These are phyloP conservation scores for Thamnaconus septentrionalis DNA, from an alignment of 2,113 vertebrate species.

Conservation along the genomic window DNA sequence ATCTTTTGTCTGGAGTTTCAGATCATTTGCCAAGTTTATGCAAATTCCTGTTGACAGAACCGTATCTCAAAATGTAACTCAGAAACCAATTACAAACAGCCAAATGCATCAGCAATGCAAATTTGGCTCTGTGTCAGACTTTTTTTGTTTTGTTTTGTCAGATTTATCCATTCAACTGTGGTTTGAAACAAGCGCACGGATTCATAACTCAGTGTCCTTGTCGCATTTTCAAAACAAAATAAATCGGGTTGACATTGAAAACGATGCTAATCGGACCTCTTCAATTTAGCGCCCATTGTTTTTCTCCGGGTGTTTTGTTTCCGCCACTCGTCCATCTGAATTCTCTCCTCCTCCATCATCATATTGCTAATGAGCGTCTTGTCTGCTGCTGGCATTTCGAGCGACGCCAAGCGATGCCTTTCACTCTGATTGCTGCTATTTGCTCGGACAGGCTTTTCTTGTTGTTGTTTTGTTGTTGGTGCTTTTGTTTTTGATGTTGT, in stretches of 20 bases:
- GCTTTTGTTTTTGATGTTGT: not conserved
- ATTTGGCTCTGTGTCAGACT: constrained; percentile 21
- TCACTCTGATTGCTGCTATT: constrained; percentile 66
- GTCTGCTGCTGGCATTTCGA: constrained; percentile 64
- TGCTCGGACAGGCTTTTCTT: constrained; percentile 47
- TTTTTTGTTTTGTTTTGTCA: not conserved
- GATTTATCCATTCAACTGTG: constrained; percentile 11
- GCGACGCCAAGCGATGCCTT: constrained; percentile 63
- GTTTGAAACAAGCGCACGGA: constrained; percentile 36
- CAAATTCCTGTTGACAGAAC: constrained; percentile 14
- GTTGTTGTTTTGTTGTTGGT: constrained; percentile 38
- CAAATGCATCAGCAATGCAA: constrained; percentile 34
- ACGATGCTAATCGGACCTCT: constrained; percentile 58
- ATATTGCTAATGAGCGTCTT: constrained; percentile 71
- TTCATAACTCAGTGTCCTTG: constrained; percentile 40
- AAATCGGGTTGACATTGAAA: constrained; percentile 54
- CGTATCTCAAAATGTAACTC: constrained; percentile 11
- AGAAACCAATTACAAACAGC: constrained; percentile 24
- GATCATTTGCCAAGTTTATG: constrained; percentile 24
- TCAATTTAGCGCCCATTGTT: constrained; percentile 61
- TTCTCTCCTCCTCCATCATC: constrained; percentile 57
- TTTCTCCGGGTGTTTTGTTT: constrained; percentile 53
- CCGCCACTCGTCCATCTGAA: constrained; percentile 53
- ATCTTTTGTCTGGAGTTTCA: constrained; percentile 7
- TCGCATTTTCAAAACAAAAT: constrained; percentile 59